Base-by-base conservation (phyloP, 2,113 vertebrate species). In the Oriolus oriolus region DNA sequence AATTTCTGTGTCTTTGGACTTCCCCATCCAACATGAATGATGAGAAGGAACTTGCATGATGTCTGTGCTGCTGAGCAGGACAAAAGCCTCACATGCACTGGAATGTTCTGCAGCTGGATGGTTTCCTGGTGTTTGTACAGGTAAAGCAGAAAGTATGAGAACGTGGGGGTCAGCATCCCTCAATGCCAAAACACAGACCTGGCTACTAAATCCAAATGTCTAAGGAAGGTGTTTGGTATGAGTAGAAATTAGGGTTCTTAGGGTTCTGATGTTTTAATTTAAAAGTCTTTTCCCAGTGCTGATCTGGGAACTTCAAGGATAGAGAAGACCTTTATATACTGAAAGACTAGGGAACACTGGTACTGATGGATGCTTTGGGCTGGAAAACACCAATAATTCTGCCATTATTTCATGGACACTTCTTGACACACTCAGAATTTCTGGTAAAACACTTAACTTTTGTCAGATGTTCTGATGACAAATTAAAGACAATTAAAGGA, bases 41-140 rank as follows among this genome's bases (percentile, higher is more conserved):
- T 53, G 59, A 88, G 79, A 86, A 90, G 39, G 28, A 86, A 59
- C 39, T 73, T 71, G 47, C 1, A 8, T 68, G 77, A 89, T 95
- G 88, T 86, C 69, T 26, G 70, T 94, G 73, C 54, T 89, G 61
- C 83, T 94, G 88, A 95, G 94, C 92, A 91, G 82, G 96, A 95
- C 66, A 81, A 79, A 95, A 71, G 24, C 64, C 60, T 81, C 93
- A 85, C 21, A 13, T 77, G 57, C 69, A 68, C 70, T 47, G 52
- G 91, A 92, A 60, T 74, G 77, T 42, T 77, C 61, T 47, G 52
- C 85, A 70, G 56, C 80, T 94, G 84, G 83, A 74, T 95, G 59
- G 39, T 23, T 87, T 71, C 66, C 33, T 77, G 35, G 3, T 10
- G 35, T 50, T 73, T 59, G 18, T 21, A 52, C 3, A 64, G 66